These are phyloP conservation scores for Chrysomallon squamiferum DNA, from an alignment of 1,140 invertebrate species.

Conservation along the genomic window DNA sequence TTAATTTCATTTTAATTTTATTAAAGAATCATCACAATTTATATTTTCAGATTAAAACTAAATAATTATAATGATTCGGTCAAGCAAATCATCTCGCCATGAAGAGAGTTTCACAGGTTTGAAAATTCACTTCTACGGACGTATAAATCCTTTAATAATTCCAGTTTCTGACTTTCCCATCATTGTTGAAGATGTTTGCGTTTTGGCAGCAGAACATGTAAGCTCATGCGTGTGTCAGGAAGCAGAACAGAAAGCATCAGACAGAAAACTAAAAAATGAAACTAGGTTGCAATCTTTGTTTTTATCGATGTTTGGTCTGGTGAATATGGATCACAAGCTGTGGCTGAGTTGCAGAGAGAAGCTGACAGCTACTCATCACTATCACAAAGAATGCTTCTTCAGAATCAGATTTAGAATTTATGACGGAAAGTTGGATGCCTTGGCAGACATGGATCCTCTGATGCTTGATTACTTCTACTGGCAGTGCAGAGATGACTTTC, in stretches of 20 bases:
- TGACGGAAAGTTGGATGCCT: neutral
- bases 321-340: neutral
- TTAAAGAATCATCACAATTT: too few species aligned
- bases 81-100: too few species aligned
- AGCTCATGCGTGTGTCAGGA: neutral
- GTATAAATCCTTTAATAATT: neutral
- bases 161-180: neutral
- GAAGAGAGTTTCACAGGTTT: too few species aligned
- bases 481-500: slow-evolving; percentile 1
- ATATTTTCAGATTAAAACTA: too few species aligned
- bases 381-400: neutral
- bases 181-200: neutral
- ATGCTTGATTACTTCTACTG: neutral
- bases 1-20: too few species aligned
- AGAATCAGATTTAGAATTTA: neutral
- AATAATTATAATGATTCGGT: too few species aligned
- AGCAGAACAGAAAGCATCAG: neutral
- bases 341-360: neutral
- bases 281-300: neutral
- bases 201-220: neutral
- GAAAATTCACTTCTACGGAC: slow-evolving; percentile 2
- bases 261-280: too few species aligned
- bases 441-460: neutral
- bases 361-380: neutral
- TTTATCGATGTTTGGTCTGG: neutral